Conservation (phyloP, 2,797 vertebrate genomes). For the Argya squamiceps region DNA sequence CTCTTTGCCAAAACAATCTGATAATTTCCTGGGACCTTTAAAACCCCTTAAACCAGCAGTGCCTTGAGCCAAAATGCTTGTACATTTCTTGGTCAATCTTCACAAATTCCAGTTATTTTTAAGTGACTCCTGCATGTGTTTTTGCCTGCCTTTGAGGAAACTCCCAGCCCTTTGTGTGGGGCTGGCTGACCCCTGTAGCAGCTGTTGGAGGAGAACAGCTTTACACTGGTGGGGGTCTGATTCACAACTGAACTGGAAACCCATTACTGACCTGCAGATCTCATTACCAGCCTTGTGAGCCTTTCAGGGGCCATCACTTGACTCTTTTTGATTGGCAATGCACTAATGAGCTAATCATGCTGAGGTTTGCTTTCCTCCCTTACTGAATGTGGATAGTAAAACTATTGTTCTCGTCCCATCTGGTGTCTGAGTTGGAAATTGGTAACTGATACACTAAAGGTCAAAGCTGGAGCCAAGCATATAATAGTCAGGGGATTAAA, state of each 20-base stretch:
- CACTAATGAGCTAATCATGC: conserved; percentile 44
- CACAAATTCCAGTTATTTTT: not conserved
- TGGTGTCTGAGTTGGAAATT: conserved; percentile 52
- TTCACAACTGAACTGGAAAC: conserved; percentile 1
- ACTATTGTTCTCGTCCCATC: conserved; percentile 59
- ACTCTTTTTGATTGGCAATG: not conserved
- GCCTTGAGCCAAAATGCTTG: not conserved
- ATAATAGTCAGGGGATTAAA: conserved; percentile 15
- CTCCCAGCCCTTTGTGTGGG: not conserved
- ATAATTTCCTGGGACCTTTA: not conserved
- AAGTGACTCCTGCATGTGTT: not conserved
- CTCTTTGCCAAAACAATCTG: not conserved
- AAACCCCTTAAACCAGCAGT: not conserved
- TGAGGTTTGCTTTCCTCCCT: conserved; percentile 36
- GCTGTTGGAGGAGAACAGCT: not conserved
- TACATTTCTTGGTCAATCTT: not conserved
- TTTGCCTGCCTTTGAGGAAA: not conserved
- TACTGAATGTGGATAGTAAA: conserved; percentile 36
- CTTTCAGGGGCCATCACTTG: not conserved
- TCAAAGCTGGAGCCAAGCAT: conserved; percentile 10
- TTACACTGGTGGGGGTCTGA: not conserved
- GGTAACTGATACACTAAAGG: conserved; percentile 20
- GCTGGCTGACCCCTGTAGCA: not conserved
- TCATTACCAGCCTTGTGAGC: conserved; percentile 1
- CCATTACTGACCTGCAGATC: not conserved